Evolutionary conservation across 2,888 invertebrate genomes (phyloP), one percentile per base, ranked within the genome.

Genomic region (Muschampia staudingeri): DNA sequence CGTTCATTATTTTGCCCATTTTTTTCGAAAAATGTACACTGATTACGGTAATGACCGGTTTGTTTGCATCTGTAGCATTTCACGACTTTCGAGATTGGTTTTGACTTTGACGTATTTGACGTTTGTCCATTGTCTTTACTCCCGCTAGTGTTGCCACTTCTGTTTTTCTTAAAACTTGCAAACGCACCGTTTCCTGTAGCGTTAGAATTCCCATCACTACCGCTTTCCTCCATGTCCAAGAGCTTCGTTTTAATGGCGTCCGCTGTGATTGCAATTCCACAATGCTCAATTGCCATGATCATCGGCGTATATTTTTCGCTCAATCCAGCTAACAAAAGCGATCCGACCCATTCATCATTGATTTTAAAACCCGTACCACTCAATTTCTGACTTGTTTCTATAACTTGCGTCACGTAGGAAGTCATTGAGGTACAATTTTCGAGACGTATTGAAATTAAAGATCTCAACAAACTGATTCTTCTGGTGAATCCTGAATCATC

Each of bases 221-320:
- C 42, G 42, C 42, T 9, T 42, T 42, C 42, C n/a, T 52, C 52
- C n/a, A 52, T 52, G 52, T 52, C 52, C 6, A 52, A 12, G 2
- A 52, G 8, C n/a, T 52, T 52, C n/a, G n/a, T 52, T 52, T 52
- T 52, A 52, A 52, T 52, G 52, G 52, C 52, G 12, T 52, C 52
- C 52, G 52, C n/a, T 52, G n/a, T 52, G n/a, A 52, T 52, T 52
- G n/a, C n/a, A 52, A 52, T n/a, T 52, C 52, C 52, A n/a, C n/a
- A n/a, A 52, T 52, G 52, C n/a, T 52, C 52, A 16, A 52, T 52
- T 5, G 52, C n/a, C 52, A 52, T 52, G 16, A 52, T 52, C 52
- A 52, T 52, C 16, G 52, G 52, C 16, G 52, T n/a, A 52, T 52
- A 52, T 52, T 52, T 52, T 52, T 52, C 52, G n/a, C n/a, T 4